These are phyloP conservation scores for Rapana venosa DNA, from an alignment of 2,888 invertebrate genomes.

Conservation along the genomic window DNA sequence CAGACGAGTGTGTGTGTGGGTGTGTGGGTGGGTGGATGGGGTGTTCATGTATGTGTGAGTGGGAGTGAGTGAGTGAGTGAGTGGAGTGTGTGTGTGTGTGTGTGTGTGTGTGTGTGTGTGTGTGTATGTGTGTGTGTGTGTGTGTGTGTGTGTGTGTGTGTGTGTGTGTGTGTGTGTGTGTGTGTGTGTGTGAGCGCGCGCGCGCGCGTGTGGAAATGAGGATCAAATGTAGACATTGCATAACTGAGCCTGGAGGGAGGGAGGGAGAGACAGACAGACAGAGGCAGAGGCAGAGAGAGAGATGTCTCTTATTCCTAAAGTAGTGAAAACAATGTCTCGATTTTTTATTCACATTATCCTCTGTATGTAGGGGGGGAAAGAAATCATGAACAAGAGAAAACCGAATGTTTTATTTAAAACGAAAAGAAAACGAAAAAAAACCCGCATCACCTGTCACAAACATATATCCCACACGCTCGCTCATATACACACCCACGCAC, in stretches of 20 bases:
- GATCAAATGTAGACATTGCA: not conserved
- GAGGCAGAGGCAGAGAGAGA: not conserved
- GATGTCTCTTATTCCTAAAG: no score
- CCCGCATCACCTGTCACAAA: no score
- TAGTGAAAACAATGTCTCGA: no score
- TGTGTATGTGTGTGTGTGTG: constrained; percentile 14
- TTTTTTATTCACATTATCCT: no score
- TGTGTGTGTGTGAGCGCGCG: constrained; percentile 4
- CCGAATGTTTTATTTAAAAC: no score
- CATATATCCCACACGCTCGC: not conserved
- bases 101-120: not conserved
- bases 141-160: not conserved
- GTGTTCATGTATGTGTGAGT: no score
- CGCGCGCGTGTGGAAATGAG: not conserved
- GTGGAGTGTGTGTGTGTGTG: not conserved
- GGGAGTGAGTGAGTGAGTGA: no score
- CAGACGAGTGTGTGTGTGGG: no score
- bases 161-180: constrained; percentile 15
- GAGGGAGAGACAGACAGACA: not conserved
- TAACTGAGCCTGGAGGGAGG: not conserved
- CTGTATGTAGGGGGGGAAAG: no score
- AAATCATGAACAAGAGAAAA: no score
- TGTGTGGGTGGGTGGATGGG: no score
- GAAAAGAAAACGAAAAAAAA: no score
- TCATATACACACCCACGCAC: not conserved